Evolutionary conservation across 2,797 vertebrate genomes (phyloP).

Genomic region (Sarcoramphus papa): DNA sequence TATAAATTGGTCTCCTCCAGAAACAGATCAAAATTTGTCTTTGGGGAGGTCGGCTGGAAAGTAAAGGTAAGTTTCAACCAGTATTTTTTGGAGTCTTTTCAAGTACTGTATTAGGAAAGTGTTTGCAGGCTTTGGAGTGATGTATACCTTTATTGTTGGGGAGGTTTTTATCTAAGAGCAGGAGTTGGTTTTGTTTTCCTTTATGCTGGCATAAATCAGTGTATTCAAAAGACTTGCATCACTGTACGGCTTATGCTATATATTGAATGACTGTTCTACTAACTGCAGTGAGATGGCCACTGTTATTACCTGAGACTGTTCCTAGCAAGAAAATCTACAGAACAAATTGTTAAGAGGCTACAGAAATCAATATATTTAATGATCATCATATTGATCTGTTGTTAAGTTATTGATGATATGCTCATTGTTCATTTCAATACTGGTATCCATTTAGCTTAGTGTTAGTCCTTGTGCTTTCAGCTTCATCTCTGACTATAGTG

Average conservation of each 20-base stretch:
- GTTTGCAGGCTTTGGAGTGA: not conserved
- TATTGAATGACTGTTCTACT: not conserved
- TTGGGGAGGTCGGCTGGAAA: conserved; percentile 25
- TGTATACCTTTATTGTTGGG: not conserved
- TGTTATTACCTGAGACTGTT: not conserved
- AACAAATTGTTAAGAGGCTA: not conserved
- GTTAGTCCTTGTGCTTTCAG: not conserved
- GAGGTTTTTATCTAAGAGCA: not conserved
- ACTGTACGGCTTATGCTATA: not conserved
- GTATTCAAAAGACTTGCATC: not conserved
- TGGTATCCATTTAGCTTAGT: not conserved
- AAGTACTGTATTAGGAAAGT: not conserved
- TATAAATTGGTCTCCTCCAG: conserved; percentile 73
- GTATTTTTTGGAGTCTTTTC: not conserved
- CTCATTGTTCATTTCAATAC: not conserved
- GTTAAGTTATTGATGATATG: not conserved
- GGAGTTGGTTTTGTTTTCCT: not conserved
- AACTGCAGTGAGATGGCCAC: not conserved
- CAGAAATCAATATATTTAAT: not conserved
- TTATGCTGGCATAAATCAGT: not conserved
- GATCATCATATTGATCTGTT: not conserved
- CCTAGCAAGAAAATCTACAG: not conserved
- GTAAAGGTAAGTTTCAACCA: conserved; percentile 67
- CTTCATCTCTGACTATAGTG: not conserved
- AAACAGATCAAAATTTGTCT: conserved; percentile 63